A percentile compares a stretch with the other conserved stretches of the same genome.
Conservation (phyloP, 2,797 vertebrate genomes). For the Centropyge bicolor region DNA sequence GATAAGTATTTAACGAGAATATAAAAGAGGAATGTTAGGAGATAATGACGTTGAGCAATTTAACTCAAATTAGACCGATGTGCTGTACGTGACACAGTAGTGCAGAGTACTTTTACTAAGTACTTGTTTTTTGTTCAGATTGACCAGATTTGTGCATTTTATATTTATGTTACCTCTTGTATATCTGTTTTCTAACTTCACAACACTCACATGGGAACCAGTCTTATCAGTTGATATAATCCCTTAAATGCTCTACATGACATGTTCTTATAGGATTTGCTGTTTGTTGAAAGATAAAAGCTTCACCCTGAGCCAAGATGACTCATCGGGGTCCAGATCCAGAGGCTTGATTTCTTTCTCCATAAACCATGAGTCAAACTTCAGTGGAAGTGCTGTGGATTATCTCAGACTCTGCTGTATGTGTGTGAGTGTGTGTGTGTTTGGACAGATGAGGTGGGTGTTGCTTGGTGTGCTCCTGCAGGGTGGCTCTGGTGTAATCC, state of each 20-base stretch:
- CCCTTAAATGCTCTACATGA: too few species aligned
- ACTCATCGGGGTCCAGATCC: conserved; percentile 6
- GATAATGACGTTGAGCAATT: too few species aligned
- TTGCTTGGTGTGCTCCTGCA: too few species aligned
- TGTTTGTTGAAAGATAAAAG: neutral
- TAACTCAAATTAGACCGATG: too few species aligned
- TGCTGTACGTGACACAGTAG: too few species aligned
- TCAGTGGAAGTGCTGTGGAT: neutral
- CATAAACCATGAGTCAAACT: conserved; percentile 21
- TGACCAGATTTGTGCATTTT: too few species aligned
- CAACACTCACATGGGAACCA: neutral
- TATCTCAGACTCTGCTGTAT: neutral
- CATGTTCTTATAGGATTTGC: neutral
- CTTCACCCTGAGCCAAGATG: neutral
- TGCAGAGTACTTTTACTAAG: too few species aligned
- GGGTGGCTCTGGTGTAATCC: too few species aligned
- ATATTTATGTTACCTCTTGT: neutral
- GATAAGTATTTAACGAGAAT: too few species aligned
- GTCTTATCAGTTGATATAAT: neutral
- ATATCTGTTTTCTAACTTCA: neutral
- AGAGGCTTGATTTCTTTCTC: neutral
- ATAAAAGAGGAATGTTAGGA: too few species aligned
- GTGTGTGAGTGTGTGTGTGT: neutral
- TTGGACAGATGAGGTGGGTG: neutral
- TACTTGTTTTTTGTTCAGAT: too few species aligned